Evolutionary conservation across 23 tunicate genomes (phyloP), one percentile per base, ranked within the genome.

Genomic region (Ciona savignyi): DNA sequence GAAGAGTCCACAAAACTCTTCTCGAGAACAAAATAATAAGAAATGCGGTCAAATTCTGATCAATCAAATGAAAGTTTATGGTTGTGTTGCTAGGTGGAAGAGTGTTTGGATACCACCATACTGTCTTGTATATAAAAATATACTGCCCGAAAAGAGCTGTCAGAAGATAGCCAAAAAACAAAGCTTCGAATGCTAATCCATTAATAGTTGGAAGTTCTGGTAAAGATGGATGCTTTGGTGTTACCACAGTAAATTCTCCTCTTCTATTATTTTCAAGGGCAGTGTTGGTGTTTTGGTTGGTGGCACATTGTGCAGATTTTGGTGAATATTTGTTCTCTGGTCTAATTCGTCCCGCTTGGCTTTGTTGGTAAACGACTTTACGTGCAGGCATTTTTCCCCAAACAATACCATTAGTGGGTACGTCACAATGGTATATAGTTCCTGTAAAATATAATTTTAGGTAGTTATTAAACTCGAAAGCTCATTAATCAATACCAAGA

Each of bases 91-190:
- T 88, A 15, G 96, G 96, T 3, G 96, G 96, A 34, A 88, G 67
- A 29, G 83, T 82, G 29, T 70, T 73, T 0, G 96, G 96, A 68
- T 88, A 88, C 96, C 96, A 88, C 96, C 96, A 88, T 11, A 88
- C 96, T 15, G 96, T 88, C 81, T 81, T 81, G 49, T 81, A 81
- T 15, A 88, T 77, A 71, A 70, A 88, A 19, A 88, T 23, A 29
- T 76, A 73, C 63, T 88, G 96, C 25, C 82, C 77, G 30, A 88
- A 77, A 66, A 82, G 33, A 32, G 96, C 96, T 20, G 70, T 67
- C 30, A 74, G 77, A 6, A 82, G 66, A 62, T 88, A 88, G 22
- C 72, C 80, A 34, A 81, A 30, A 33, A 81, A 81, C 6, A 88
- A 78, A 49, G 77, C 30, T 77, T 88, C 96, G 60, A 88, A 88